Evolutionary conservation across 30 jellyfish, hydroid and myxozoan species (phyloP).

Genomic region (Nemopilema nomurai): DNA sequence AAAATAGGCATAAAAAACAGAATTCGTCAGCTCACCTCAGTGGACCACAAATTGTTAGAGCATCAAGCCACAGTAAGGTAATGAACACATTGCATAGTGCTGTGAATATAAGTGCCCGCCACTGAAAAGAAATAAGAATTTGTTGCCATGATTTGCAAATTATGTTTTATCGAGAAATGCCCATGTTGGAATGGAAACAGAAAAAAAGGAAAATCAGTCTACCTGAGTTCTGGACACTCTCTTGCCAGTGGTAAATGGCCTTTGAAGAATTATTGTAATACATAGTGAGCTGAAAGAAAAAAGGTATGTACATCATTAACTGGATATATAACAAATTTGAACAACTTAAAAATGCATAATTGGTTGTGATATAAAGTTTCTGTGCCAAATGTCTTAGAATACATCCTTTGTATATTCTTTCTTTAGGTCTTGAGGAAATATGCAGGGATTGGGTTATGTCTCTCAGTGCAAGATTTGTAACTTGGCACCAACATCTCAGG

Average conservation of each 20-base stretch:
- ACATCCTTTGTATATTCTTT: too few species aligned
- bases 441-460: too few species aligned
- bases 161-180: too few species aligned
- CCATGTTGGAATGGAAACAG: too few species aligned
- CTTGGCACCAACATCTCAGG: too few species aligned
- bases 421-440: too few species aligned
- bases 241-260: constrained; percentile 82
- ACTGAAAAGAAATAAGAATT: constrained; percentile 39
- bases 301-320: background rate
- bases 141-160: too few species aligned
- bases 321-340: too few species aligned
- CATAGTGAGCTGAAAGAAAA: constrained; percentile 26
- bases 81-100: constrained; percentile 38
- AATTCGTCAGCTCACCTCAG: constrained; percentile 47
- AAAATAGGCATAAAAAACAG: background rate
- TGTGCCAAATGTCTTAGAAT: too few species aligned
- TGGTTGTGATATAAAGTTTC: too few species aligned
- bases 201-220: background rate
- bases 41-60: constrained; percentile 81
- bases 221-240: constrained; percentile 69
- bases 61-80: constrained; percentile 75
- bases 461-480: too few species aligned
- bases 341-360: too few species aligned
- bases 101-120: constrained; percentile 52
- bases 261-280: constrained; percentile 52